A percentile compares a stretch with the other conserved stretches of the same genome.
Conservation (phyloP, 1,140 invertebrate species). For the Gryllus bimaculatus region DNA sequence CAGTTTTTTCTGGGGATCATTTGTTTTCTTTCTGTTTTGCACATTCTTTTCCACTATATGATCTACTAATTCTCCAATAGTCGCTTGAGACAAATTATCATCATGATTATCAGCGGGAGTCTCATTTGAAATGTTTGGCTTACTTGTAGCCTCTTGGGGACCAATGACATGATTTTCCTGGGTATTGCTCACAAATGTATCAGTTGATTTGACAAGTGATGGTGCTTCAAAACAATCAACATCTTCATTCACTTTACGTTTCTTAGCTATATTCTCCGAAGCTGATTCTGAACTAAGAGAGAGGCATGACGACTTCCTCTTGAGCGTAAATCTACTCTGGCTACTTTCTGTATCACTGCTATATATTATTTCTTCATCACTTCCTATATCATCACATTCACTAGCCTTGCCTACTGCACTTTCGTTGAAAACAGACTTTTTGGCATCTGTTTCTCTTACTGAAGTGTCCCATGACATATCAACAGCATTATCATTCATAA, state of each 20-base stretch:
- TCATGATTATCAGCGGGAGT: not conserved
- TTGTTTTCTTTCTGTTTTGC: not conserved
- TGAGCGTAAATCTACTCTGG: not conserved
- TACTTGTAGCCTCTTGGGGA: too few species aligned
- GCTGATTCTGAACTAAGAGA: too few species aligned
- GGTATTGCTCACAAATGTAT: not conserved
- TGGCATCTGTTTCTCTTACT: too few species aligned
- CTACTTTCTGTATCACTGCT: slow-evolving; percentile 35
- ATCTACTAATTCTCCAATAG: slow-evolving; percentile 11
- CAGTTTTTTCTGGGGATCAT: not conserved
- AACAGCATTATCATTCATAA: slow-evolving; percentile 29
- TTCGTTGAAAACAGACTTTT: not conserved
- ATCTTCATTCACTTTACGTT: not conserved
- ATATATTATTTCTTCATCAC: slow-evolving; percentile 48
- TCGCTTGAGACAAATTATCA: not conserved
- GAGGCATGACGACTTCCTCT: not conserved
- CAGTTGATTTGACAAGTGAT: not conserved
- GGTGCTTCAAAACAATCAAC: not conserved
- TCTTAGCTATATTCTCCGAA: not conserved
- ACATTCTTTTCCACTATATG: slow-evolving; percentile 4
- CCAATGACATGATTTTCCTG: too few species aligned
- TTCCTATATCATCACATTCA: slow-evolving; percentile 17
- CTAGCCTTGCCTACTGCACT: not conserved
- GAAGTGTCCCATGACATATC: slow-evolving; percentile 29
- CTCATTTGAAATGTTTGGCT: too few species aligned